phyloP scores from a whole-genome alignment of 2,888 invertebrate genomes.

The Smittia sp. region DNA sequence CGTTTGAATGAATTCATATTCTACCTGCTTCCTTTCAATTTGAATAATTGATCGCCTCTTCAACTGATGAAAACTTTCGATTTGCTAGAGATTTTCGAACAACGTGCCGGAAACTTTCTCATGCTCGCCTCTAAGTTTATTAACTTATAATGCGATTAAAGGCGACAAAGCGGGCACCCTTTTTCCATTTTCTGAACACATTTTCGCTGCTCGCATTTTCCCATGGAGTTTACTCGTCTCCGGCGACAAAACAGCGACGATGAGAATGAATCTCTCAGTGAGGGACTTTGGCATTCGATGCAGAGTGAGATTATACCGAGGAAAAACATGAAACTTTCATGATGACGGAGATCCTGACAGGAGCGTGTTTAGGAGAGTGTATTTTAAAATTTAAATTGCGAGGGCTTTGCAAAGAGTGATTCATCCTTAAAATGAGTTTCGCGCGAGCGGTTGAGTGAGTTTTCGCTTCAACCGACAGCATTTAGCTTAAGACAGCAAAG shows the following conservation, averaged over 20 bases:
- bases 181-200: background rate
- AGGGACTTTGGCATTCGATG: background rate
- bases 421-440: background rate
- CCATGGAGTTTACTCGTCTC: background rate
- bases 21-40: slow-evolving; percentile 7
- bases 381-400: background rate
- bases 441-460: background rate
- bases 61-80: slow-evolving; percentile 4
- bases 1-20: background rate
- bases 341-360: background rate
- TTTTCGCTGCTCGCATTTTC: slow-evolving; percentile 12
- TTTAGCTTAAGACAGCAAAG: background rate
- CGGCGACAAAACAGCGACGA: background rate
- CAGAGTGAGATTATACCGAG: background rate
- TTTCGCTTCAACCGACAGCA: background rate
- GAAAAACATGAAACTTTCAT: background rate
- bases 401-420: too few species aligned
- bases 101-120: slow-evolving; percentile 8
- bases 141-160: slow-evolving; percentile 34
- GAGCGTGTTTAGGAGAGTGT: background rate
- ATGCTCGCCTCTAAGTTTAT: slow-evolving; percentile 7
- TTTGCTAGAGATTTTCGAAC: background rate
- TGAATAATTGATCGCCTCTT: slow-evolving; percentile 15
- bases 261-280: background rate
- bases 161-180: background rate